phyloP scores from a whole-genome alignment of 2,888 invertebrate species.

The Theodoxus fluviatilis region DNA sequence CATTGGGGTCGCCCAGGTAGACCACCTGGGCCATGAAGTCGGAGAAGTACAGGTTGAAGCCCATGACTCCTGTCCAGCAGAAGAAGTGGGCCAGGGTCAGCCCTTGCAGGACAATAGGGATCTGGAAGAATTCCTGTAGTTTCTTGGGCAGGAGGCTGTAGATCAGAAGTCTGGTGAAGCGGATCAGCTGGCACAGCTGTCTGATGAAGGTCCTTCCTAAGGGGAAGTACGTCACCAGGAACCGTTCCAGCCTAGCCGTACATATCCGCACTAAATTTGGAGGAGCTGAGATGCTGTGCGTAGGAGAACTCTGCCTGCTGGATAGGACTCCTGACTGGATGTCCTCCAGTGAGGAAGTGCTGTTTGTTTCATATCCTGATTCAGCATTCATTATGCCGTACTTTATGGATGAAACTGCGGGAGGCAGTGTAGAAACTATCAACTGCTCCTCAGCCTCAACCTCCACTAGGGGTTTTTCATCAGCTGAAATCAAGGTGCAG shows the following conservation, averaged over 20 bases:
- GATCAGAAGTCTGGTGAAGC: too few species aligned
- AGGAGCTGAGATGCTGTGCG: too few species aligned
- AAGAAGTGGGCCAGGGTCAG: conserved; percentile 92
- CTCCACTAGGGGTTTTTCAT: conserved; percentile 77
- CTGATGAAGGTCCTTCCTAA: too few species aligned
- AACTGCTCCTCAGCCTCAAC: conserved; percentile 20
- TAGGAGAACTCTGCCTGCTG: too few species aligned
- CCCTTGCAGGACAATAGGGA: conserved; percentile 85
- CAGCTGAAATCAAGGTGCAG: conserved; percentile 86
- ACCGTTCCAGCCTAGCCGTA: too few species aligned
- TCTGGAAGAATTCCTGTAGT: conserved; percentile 67
- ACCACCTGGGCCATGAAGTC: conserved; percentile 94
- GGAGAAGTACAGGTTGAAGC: conserved; percentile 94
- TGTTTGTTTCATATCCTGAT: conserved; percentile 20
- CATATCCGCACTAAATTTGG: too few species aligned
- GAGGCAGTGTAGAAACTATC: too few species aligned
- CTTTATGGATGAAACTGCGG: neutral
- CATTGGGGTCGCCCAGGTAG: conserved; percentile 81
- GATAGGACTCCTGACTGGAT: neutral
- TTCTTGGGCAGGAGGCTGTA: conserved; percentile 43
- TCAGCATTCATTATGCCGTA: neutral
- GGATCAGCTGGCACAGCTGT: too few species aligned
- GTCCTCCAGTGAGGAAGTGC: conserved; percentile 22
- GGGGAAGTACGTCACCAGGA: too few species aligned
- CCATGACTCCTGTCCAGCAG: conserved; percentile 97